Evolutionary conservation across 2,888 invertebrate genomes (phyloP).

Genomic region (Xestia xanthographa): DNA sequence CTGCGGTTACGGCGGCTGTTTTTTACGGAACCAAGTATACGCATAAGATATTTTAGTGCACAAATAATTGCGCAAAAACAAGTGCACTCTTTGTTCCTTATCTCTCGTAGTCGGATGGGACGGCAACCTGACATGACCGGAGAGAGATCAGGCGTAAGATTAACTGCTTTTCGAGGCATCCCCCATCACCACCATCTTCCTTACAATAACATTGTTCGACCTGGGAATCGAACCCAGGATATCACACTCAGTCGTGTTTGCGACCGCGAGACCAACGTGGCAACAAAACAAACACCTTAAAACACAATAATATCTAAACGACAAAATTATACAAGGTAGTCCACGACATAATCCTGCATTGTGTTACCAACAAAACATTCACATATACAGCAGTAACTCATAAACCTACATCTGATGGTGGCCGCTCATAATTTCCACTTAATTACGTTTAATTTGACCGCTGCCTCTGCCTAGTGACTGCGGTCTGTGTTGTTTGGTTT

Average conservation of each 20-base stretch:
- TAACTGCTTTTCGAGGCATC: background rate
- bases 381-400: conserved; percentile 39
- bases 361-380: conserved; percentile 20
- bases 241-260: background rate
- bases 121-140: background rate
- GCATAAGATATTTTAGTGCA: background rate
- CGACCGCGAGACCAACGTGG: background rate
- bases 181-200: background rate
- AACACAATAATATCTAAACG: background rate
- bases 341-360: conserved; percentile 1
- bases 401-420: conserved; percentile 36
- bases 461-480: conserved; percentile 9
- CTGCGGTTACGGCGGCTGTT: background rate
- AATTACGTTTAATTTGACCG: conserved; percentile 60
- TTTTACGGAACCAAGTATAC: background rate
- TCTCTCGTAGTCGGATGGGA: background rate
- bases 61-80: background rate
- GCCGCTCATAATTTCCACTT: conserved; percentile 54
- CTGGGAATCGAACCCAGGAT: background rate
- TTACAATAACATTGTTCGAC: background rate
- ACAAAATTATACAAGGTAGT: conserved; percentile 20
- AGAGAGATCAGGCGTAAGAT: background rate
- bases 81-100: background rate
- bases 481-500: conserved; percentile 14
- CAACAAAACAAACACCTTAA: conserved; percentile 5